A percentile compares a stretch with the other conserved stretches of the same genome.
Conservation (phyloP, 2,113 vertebrate species). For the Hippopotamus amphibius region DNA sequence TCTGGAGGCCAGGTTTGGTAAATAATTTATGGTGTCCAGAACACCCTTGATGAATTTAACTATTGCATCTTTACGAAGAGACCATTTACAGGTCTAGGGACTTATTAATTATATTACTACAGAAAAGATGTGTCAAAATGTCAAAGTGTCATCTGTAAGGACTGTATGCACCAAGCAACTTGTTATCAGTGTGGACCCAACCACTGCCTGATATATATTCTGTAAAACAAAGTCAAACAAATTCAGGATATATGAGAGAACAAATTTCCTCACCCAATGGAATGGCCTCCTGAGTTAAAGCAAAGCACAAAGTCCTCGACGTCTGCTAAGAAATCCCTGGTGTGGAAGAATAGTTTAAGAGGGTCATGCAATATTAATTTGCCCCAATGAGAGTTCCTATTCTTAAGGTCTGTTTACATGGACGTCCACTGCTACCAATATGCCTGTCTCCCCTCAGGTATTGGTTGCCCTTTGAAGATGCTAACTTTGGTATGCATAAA, state of each 20-base stretch:
- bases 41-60: background rate
- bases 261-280: background rate
- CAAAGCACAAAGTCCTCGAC: background rate
- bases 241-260: background rate
- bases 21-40: constrained; percentile 15
- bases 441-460: background rate
- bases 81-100: background rate
- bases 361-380: background rate
- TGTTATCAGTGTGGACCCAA: background rate
- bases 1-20: background rate
- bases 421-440: background rate
- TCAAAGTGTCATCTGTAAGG: background rate
- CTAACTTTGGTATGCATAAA: background rate
- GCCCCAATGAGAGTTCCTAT: background rate
- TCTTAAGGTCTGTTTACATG: background rate
- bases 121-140: constrained; percentile 15
- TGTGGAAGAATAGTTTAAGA: background rate
- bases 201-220: background rate
- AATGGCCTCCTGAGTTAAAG: background rate
- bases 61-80: background rate
- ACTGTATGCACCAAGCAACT: background rate
- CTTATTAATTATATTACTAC: constrained; percentile 16
- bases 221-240: background rate
- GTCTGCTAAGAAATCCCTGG: background rate
- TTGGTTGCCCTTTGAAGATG: background rate